A percentile compares a stretch with the other conserved stretches of the same genome.
Evolutionary conservation across 2,888 invertebrate species (phyloP).

Genomic region (Drosophila algonquin): DNA sequence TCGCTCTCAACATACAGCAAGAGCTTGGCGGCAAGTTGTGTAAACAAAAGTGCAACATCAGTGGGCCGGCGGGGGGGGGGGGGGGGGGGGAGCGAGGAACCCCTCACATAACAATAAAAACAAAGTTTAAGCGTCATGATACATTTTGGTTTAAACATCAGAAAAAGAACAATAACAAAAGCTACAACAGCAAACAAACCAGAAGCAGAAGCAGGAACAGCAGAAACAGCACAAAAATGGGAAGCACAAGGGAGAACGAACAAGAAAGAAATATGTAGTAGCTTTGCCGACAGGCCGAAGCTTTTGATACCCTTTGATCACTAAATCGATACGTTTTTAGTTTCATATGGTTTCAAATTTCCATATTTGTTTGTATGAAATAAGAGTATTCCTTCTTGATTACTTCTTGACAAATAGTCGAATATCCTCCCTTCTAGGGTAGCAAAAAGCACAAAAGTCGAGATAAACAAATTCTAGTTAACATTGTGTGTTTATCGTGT

Average conservation of each 20-base stretch:
- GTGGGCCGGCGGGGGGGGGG: not conserved
- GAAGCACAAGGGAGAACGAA: not conserved
- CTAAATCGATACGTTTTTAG: too few relatives aligned
- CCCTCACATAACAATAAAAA: conserved; percentile 35
- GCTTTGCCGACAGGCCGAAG: not conserved
- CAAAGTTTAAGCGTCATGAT: conserved; percentile 74
- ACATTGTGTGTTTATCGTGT: conserved; percentile 62
- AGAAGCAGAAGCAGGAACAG: conserved; percentile 16
- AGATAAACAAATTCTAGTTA: conserved; percentile 76
- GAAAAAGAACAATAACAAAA: conserved; percentile 52
- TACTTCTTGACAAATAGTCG: not conserved
- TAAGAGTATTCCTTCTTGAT: not conserved
- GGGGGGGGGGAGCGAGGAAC: not conserved
- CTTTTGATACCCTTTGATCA: not conserved
- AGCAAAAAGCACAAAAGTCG: conserved; percentile 58
- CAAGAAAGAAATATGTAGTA: not conserved
- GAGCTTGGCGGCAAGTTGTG: conserved; percentile 64
- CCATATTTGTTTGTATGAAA: too few relatives aligned
- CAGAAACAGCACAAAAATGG: not conserved
- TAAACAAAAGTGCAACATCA: conserved; percentile 65
- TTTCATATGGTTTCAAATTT: not conserved
- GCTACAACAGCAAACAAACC: conserved; percentile 4
- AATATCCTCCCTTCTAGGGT: not conserved
- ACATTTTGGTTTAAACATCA: conserved; percentile 75
- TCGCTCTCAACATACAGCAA: conserved; percentile 56